Percentiles rank a stretch among this genome's conserved stretches.
These are phyloP conservation scores for Pyrocephalus nanus DNA, from an alignment of 2,797 vertebrate species.

Conservation along the genomic window DNA sequence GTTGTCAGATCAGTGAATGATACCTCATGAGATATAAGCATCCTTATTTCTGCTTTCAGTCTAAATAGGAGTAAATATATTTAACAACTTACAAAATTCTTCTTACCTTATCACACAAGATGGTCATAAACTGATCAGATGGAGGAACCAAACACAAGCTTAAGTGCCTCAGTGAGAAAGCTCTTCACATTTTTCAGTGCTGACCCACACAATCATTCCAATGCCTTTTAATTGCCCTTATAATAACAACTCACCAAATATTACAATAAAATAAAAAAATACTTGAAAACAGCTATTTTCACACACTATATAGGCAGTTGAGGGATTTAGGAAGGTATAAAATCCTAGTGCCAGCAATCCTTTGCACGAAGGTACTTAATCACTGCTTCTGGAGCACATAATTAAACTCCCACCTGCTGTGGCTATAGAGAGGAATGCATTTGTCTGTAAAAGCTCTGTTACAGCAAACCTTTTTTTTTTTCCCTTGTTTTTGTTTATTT, in stretches of 20 bases:
- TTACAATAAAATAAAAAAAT: background rate
- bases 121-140: background rate
- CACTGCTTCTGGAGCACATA: conserved; percentile 73
- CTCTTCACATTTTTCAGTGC: background rate
- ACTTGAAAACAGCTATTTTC: conserved; percentile 57
- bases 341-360: conserved; percentile 57
- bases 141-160: background rate
- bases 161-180: background rate
- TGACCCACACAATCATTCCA: background rate
- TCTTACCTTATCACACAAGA: background rate
- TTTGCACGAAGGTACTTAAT: conserved; percentile 66
- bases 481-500: background rate
- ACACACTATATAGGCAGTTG: conserved; percentile 30
- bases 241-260: background rate
- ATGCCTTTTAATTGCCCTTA: conserved; percentile 3
- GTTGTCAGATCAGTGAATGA: background rate
- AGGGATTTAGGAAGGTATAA: conserved; percentile 56
- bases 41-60: background rate
- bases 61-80: background rate
- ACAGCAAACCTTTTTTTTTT: background rate
- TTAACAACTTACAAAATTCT: background rate
- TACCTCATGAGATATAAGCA: background rate
- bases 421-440: conserved; percentile 45
- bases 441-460: conserved; percentile 48
- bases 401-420: conserved; percentile 78